phyloP scores from a whole-genome alignment of 1,140 invertebrate genomes.

The Formica exsecta region DNA sequence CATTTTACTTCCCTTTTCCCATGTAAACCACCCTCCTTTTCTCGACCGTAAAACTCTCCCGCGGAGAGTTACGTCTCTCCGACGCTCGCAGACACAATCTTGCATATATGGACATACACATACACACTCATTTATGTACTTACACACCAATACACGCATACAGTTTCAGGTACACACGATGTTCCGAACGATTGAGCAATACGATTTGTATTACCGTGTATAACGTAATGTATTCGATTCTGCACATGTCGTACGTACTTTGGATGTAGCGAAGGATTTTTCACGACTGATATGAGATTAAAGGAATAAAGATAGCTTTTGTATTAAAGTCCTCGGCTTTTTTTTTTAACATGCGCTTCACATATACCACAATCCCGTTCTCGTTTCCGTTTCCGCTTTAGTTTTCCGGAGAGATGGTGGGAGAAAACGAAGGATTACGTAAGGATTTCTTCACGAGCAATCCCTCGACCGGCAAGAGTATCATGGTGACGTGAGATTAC shows the following conservation, averaged over 20 bases:
- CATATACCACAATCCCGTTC: background rate
- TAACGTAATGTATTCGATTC: slow-evolving; percentile 78
- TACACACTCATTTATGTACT: slow-evolving; percentile 24
- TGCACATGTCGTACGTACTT: slow-evolving; percentile 78
- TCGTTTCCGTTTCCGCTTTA: background rate
- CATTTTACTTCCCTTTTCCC: background rate
- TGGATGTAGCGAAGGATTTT: slow-evolving; percentile 79
- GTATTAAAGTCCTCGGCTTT: slow-evolving; percentile 61
- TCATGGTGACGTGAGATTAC: background rate
- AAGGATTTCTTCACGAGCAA: background rate
- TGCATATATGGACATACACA: slow-evolving; percentile 32
- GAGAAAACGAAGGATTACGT: background rate
- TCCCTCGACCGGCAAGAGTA: background rate
- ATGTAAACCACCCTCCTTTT: slow-evolving; percentile 55
- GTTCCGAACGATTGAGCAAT: slow-evolving; percentile 78
- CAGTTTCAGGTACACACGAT: slow-evolving; percentile 69
- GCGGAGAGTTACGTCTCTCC: slow-evolving; percentile 66
- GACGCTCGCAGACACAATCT: slow-evolving; percentile 48
- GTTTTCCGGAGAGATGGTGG: too few species aligned
- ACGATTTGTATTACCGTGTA: slow-evolving; percentile 78
- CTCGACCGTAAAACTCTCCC: slow-evolving; percentile 64
- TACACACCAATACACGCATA: background rate
- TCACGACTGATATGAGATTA: slow-evolving; percentile 78
- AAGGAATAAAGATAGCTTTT: slow-evolving; percentile 79
- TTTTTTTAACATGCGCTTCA: background rate